Evolutionary conservation across 2,888 invertebrate species (phyloP).

Genomic region (Himalopsyche japonica): DNA sequence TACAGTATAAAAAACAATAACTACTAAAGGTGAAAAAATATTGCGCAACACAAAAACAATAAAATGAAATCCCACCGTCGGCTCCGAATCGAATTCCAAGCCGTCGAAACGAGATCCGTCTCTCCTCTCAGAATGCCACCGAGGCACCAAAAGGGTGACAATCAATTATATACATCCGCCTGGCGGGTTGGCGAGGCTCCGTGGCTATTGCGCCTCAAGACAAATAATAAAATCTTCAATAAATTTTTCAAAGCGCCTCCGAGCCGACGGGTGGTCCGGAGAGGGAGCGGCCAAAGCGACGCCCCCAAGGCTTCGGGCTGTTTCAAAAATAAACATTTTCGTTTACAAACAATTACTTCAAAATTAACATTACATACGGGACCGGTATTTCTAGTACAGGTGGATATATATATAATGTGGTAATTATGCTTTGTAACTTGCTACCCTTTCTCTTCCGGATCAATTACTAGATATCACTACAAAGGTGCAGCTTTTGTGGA

Average conservation of each 20-base stretch:
- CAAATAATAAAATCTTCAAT: conserved; percentile 32
- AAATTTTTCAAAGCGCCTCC: conserved; percentile 36
- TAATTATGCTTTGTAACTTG: too few relatives aligned
- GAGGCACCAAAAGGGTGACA: background rate
- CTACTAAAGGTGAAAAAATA: conserved; percentile 20
- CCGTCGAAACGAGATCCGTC: background rate
- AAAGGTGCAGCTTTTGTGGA: too few relatives aligned
- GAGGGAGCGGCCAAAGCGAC: background rate
- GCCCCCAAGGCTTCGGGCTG: conserved; percentile 7
- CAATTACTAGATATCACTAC: too few relatives aligned
- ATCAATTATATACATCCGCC: background rate
- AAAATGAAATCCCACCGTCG: background rate
- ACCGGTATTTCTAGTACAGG: conserved; percentile 26
- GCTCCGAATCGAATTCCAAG: background rate
- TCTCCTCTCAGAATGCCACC: background rate
- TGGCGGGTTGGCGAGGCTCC: background rate
- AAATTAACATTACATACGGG: conserved; percentile 60
- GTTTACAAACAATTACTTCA: conserved; percentile 65
- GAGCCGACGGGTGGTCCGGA: background rate
- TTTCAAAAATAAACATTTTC: conserved; percentile 55
- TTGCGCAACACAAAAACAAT: background rate
- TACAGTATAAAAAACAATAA: conserved; percentile 21
- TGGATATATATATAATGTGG: conserved; percentile 18
- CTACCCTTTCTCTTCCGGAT: too few relatives aligned
- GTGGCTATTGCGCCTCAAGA: conserved; percentile 7